Conservation (phyloP, 1,140 invertebrate species). For the Heliconius eleuchia region DNA sequence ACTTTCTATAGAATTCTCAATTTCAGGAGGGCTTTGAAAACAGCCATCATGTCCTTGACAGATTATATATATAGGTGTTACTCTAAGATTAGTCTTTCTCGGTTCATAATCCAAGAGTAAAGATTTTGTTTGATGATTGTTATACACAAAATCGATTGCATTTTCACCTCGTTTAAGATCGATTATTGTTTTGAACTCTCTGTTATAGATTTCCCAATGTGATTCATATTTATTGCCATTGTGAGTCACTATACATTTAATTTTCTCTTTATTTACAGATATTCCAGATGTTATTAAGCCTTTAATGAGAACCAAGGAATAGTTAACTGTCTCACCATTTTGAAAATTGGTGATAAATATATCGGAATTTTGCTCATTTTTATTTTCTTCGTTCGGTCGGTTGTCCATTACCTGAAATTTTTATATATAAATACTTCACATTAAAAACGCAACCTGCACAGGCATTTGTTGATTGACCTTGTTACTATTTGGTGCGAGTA, state of each 20-base stretch:
- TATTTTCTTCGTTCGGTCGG: slow-evolving; percentile 64
- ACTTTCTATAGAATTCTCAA: slow-evolving; percentile 87
- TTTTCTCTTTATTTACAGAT: slow-evolving; percentile 71
- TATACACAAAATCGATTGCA: slow-evolving; percentile 64
- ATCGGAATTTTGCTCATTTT: slow-evolving; percentile 67
- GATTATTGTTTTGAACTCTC: slow-evolving; percentile 77
- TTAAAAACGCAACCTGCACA: slow-evolving; percentile 29
- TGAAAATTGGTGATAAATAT: slow-evolving; percentile 77
- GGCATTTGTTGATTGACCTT: slow-evolving; percentile 34
- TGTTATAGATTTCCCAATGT: slow-evolving; percentile 73
- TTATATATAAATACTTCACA: slow-evolving; percentile 34
- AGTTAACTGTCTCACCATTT: slow-evolving; percentile 76
- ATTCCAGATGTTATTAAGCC: slow-evolving; percentile 73
- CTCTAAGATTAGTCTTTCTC: slow-evolving; percentile 76
- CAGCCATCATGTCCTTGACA: slow-evolving; percentile 88
- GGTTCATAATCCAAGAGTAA: slow-evolving; percentile 70
- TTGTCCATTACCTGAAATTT: slow-evolving; percentile 78
- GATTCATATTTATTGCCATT: slow-evolving; percentile 58
- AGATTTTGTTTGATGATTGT: slow-evolving; percentile 58
- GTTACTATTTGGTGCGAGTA: slow-evolving; percentile 34
- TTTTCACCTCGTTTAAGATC: slow-evolving; percentile 75
- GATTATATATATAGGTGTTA: slow-evolving; percentile 88
- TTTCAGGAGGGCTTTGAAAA: slow-evolving; percentile 88
- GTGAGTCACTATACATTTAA: slow-evolving; percentile 60
- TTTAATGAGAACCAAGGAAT: slow-evolving; percentile 75